Evolutionary conservation across 2,888 invertebrate genomes (phyloP), one percentile per base, ranked within the genome.

Genomic region (Mechanitis mazaeus): DNA sequence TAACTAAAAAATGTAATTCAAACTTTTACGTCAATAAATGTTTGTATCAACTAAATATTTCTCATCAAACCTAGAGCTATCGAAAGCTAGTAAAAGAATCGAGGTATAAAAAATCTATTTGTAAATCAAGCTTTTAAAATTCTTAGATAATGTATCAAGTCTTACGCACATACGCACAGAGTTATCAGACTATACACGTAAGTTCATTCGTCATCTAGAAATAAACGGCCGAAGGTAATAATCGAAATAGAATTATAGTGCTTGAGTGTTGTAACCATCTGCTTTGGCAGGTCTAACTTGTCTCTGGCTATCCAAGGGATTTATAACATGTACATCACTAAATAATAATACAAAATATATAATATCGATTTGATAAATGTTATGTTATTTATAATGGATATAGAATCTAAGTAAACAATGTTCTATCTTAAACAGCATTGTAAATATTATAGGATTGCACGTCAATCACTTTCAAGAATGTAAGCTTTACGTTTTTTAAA

Each of bases 181-280:
- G 75, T 75, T 71, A 76, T 78, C 76, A 69, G 75, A 72, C 72
- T 71, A 68, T 70, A 75, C 80, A 80, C 75, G 80, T 80, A 76
- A 77, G 77, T 76, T 80, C 79, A 87, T 88, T 83, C 87, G 84
- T 89, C 89, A 88, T 87, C 82, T 81, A 78, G 81, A 86, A 87
- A 89, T 88, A 89, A 88, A 85, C 85, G 76, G 79, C 77, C 83
- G 86, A 88, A 90, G 88, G 88, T 86, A 89, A 87, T 87, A 87
- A 87, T 90, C 86, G 83, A 89, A 90, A 90, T 89, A 89, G 89
- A 88, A 86, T 85, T 84, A 85, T 83, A 79, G 80, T 80, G 79
- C 76, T 80, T 77, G 73, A 80, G 78, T 78, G 84, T 85, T 84
- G 87, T 85, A 87, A 87, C 78, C 74, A 77, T 79, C 75, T 78